Base-by-base conservation (phyloP, 2,113 vertebrate species). In the Periophthalmodon schlosseri region DNA sequence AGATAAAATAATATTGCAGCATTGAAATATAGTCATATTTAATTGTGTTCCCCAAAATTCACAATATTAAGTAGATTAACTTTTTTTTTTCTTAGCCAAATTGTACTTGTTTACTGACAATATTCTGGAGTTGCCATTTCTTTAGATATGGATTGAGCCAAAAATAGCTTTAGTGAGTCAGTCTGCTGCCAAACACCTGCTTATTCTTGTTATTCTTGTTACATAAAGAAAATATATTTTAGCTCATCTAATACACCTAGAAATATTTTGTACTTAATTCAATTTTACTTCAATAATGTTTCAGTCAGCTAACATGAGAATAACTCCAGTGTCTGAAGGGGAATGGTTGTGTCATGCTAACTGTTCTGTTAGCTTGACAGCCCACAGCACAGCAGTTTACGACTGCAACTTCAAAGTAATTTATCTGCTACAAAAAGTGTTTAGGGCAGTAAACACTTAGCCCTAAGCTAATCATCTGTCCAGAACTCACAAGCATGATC, bases 331-430 rank as follows among this genome's bases (percentile, higher is more conserved):
- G 33, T 65, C 34, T 20, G 33, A 39, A 39, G 10, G 33, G 9
- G 20, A 65, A 65, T 39, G 36, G 9, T 65, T 65, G 34, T n/a
- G 1, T 39, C 14, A 68, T 14, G 61, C 60, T 24, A 44, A 28
- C 47, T 68, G 49, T 77, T 70, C 70, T 71, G 76, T 49, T 18
- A 60, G 72, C 65, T 4, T 66, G 9, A 18, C 24, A 18, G 61
- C 47, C 74, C 10, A 16, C 15, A 72, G 68, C 68, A 28, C 46
- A n/a, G 21, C 23, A 8, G 64, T 74, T 82, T 34, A 74, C 0
- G 63, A 74, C 49, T 5, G 0, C 20, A 21, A 46, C 79, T 74
- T 82, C 74, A 75, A 79, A 79, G 71, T 72, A 23, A 56, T 39
- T 70, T 12, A 65, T 77, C 80, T 70, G 71, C 83, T 63, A 20